A percentile compares a stretch with the other conserved stretches of the same genome.
Evolutionary conservation across 2,888 invertebrate genomes (phyloP).

Genomic region (Troides aeacus): DNA sequence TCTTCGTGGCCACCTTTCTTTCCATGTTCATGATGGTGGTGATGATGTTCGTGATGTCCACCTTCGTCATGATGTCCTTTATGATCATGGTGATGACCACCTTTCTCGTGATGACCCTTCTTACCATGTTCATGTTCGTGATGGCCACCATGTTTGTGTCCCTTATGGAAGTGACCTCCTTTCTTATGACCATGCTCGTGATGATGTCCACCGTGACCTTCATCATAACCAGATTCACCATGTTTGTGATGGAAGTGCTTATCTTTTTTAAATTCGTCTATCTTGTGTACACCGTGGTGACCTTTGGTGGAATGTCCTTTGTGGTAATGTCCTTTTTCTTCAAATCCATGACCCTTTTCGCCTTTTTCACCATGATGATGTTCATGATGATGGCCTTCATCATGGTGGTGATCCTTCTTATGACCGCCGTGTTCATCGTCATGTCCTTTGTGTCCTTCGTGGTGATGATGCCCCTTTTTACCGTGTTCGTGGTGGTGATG

Average conservation of each 20-base stretch:
- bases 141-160: conserved; percentile 86
- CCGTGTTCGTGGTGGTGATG: conserved; percentile 84
- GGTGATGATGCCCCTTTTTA: conserved; percentile 86
- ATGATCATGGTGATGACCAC: conserved; percentile 88
- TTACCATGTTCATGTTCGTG: conserved; percentile 90
- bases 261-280: conserved; percentile 91
- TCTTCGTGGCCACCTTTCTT: conserved; percentile 90
- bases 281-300: conserved; percentile 90
- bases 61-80: conserved; percentile 89
- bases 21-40: conserved; percentile 85
- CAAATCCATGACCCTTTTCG: conserved; percentile 79
- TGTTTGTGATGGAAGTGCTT: conserved; percentile 92
- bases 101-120: conserved; percentile 89
- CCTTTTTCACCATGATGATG: conserved; percentile 84
- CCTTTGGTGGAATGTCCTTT: conserved; percentile 93
- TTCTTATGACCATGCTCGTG: conserved; percentile 89
- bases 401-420: conserved; percentile 83
- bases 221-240: conserved; percentile 87
- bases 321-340: conserved; percentile 84
- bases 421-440: conserved; percentile 81
- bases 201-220: conserved; percentile 88
- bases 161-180: conserved; percentile 89
- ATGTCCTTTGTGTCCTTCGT: conserved; percentile 81
- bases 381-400: conserved; percentile 82
- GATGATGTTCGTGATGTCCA: conserved; percentile 88